Conservation (phyloP, 1,140 invertebrate species). For the Rhopalosiphum maidis region DNA sequence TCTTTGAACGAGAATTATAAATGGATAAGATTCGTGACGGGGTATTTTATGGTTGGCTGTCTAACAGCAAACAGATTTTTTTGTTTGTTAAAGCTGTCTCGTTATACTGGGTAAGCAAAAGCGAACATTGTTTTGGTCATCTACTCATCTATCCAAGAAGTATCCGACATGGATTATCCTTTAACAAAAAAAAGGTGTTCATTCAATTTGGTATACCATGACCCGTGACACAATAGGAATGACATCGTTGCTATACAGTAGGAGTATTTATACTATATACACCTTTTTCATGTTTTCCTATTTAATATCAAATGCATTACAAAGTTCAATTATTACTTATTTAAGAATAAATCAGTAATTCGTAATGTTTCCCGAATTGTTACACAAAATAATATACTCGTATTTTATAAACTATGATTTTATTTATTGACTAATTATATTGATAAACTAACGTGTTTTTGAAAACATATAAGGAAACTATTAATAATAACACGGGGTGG, state of each 20-base stretch:
- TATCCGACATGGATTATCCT: neutral
- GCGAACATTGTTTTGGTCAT: slow-evolving; percentile 22
- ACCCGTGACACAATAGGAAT: slow-evolving; percentile 8
- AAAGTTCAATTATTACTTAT: neutral
- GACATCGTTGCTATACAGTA: neutral
- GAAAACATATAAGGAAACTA: no score
- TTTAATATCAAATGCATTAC: neutral
- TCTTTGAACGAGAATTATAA: neutral
- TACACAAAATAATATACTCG: neutral
- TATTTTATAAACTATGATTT: neutral
- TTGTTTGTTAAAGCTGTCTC: neutral
- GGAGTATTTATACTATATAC: neutral
- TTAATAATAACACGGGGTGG: neutral
- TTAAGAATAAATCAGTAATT: neutral
- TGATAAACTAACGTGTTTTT: neutral
- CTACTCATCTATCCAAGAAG: neutral
- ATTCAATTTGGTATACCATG: neutral
- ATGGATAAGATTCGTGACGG: neutral
- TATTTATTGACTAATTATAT: neutral
- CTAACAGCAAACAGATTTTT: slow-evolving; percentile 15
- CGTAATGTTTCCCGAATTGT: no score
- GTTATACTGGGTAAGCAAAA: neutral
- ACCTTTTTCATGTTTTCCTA: neutral
- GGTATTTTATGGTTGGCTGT: slow-evolving; percentile 23
- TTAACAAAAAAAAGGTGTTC: neutral